Evolutionary conservation across 2,888 invertebrate genomes (phyloP), one percentile per base, ranked within the genome.

Genomic region (Andrena bicolor): DNA sequence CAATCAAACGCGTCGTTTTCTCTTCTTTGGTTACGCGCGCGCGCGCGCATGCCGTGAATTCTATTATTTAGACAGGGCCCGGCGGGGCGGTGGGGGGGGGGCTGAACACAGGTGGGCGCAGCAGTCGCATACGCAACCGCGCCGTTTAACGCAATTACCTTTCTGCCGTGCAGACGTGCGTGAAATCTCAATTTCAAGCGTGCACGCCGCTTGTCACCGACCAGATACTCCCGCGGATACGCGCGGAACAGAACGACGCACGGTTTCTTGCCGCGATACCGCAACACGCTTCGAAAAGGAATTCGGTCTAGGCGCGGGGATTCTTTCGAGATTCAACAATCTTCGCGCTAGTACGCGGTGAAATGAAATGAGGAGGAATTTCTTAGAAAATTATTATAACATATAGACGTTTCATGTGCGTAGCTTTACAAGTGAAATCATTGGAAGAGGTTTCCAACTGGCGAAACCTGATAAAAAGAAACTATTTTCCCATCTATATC

Each of bases 81-180:
- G n/a, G n/a, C n/a, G n/a, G n/a, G n/a, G n/a, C n/a, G n/a, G n/a
- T n/a, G n/a, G n/a, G 77, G 71, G 53, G 70, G 68, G 79, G 41
- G 16, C 16, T 16, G 41, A 41, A 71, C 87, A 82, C 82, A 79
- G 78, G 84, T 88, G 82, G 88, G 84, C 86, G 71, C 86, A 82
- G 88, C 88, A 84, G 69, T 87, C 84, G 91, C 90, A 90, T 91
- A 92, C 91, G 88, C 88, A 89, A 91, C 89, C 85, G 83, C 85
- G 83, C 81, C 91, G 89, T 91, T 91, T 92, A 92, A 91, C 91
- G 91, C 92, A 92, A 92, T 92, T 92, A 92, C 90, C 86, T 86
- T 86, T 89, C 83, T 83, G 87, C 88, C 84, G 90, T 88, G 86
- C 87, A 86, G 88, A 90, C 91, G 91, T 90, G 91, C 89, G 86